Base-by-base conservation (phyloP, 2,113 vertebrate species). In the Fulmarus glacialis region DNA sequence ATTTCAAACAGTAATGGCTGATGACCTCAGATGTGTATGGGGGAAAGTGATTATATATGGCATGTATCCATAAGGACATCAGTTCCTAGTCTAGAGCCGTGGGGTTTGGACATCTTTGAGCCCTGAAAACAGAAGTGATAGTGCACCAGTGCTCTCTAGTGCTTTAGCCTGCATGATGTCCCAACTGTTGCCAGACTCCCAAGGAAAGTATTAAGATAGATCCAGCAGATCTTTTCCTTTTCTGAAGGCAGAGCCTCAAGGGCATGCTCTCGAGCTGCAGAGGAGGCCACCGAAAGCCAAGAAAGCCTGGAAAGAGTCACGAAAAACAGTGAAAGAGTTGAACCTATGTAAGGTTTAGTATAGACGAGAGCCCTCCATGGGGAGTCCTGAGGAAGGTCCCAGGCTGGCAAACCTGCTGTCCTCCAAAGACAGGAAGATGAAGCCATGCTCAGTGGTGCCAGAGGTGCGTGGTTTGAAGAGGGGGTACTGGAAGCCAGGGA, bases 351-450 rank as follows among this genome's bases (percentile, higher is more conserved):
- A 66, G 42, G 56, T 27, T 52, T 20, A 11, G 36, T 9, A 4
- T 2, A 38, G 74, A 26, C 0, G 1, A 7, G 42, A 70, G 36
- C 30, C 50, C 24, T 85, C 73, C 4, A 0, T 2, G 24, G 45
- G 58, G 17, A 8, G 19, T 43, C 26, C 32, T 12, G 52, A n/a
- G 45, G 43, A 62, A 20, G 34, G 56, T 14, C 56, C 30, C 4
- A 16, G 71, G n/a, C 66, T 67, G 68, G 38, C 45, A 70, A 42
- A 29, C 3, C 30, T n/a, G 43, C 62, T 29, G 9, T 56, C 20
- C 36, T 66, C 15, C 42, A 11, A 8, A 16, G 68, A 2, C 3
- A 14, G 85, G 48, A 32, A 4, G 26, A 6, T 2, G 30, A 4
- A 48, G 22, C 64, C 26, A 0, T 16, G 30, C 40, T 58, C 24